Evolutionary conservation across 37 sponge, comb jelly and placozoan genomes (phyloP), one percentile per base, ranked within the genome.

Genomic region (Tethya wilhelma): DNA sequence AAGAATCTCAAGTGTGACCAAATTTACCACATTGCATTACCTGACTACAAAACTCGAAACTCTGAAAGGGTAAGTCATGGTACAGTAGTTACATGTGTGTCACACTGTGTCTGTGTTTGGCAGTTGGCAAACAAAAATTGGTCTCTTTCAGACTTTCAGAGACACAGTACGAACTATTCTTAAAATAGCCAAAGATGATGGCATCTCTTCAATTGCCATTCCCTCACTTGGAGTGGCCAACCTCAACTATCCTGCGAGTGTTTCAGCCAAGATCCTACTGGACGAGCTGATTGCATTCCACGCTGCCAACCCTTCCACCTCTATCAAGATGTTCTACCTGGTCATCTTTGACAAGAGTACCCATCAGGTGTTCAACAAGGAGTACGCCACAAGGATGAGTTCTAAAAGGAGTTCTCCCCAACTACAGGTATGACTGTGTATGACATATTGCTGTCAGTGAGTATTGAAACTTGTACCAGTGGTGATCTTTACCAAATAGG

Each of bases 151-250:
- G 84, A 41, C n/a, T 12, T 74, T 74, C 23, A 38, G 56, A 33
- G 67, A 64, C 2, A 73, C 75, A 45, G 49, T 83, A 28, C 67
- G 33, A 46, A 63, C 25, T 6, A 34, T 73, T 8, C 41, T 83
- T 17, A 74, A 38, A 5, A 45, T 34, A 66, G 74, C 75, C 19
- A 42, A 68, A 26, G 64, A 67, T 1, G 38, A 75, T 34, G 33
- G 59, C 39, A 33, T 57, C 0, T 42, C 33, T 4, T 75, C 76
- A 1, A 56, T 84, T 44, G 84, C 77, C 68, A 67, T 84, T 28
- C 84, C 76, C 31, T 68, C 76, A 30, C 59, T 84, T 45, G 84
- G 84, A 30, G 75, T 74, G 6, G 75, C 38, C 4, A 84, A 66
- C 32, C 59, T 84, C 17, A 38, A 44, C 57, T 84, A 84, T 44